Conservation (phyloP, 2,797 vertebrate genomes). For the Sebastes iracundus region DNA sequence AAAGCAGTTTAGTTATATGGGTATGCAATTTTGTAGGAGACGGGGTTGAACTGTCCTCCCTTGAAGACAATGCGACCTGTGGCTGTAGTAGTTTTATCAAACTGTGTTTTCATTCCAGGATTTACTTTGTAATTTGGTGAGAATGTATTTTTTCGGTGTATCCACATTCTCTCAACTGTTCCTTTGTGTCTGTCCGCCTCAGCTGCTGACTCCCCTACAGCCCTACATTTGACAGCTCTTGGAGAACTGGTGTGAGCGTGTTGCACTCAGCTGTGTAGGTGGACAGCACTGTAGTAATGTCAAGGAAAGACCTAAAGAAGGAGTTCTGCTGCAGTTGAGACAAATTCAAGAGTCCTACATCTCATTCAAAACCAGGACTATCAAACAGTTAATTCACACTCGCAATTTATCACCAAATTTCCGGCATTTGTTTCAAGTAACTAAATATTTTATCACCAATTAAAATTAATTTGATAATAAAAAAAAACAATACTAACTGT, state of each 20-base stretch:
- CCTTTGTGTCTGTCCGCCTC: neutral
- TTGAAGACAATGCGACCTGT: no score
- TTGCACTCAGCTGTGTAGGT: constrained; percentile 28
- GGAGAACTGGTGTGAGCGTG: constrained; percentile 4
- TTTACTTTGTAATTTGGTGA: neutral
- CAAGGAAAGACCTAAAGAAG: neutral
- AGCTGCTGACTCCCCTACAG: neutral
- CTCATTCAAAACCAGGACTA: neutral
- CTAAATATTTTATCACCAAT: neutral
- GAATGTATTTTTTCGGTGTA: neutral
- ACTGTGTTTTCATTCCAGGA: neutral
- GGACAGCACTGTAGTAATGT: constrained; percentile 5
- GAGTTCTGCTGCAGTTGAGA: neutral
- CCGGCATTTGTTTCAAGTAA: neutral
- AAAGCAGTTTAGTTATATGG: neutral
- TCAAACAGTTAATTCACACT: neutral
- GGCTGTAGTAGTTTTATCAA: neutral
- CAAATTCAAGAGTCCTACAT: neutral
- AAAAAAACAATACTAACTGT: no score
- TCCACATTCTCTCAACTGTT: neutral
- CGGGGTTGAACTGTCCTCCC: neutral
- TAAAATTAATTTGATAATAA: neutral
- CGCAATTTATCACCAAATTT: neutral
- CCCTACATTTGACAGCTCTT: neutral
- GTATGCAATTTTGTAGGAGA: neutral